Base-by-base conservation (phyloP, 2,797 vertebrate genomes). In the Hapalemur alaotrensis region DNA sequence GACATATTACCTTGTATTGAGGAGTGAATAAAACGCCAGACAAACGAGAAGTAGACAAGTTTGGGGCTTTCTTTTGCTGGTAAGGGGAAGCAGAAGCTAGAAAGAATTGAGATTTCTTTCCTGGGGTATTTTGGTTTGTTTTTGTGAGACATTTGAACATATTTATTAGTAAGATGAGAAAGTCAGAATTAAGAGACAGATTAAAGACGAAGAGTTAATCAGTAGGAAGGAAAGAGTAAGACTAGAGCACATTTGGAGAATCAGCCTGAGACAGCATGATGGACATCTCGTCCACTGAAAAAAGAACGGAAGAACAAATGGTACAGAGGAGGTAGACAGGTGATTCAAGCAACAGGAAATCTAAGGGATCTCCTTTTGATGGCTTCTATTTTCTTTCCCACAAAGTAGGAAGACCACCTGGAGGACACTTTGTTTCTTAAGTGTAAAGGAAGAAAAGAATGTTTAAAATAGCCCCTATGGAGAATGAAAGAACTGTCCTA, bases 381-480 rank as follows among this genome's bases (percentile, higher is more conserved):
- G 59, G 80, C 35, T 93, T 91, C 63, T 91, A 65, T 91, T 93
- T 95, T 93, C 81, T 93, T 95, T 93, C 81, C 93, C 84, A 82
- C 0, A 10, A 92, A 92, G 75, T 6, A 67, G 72, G 63, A 93
- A 90, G 52, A 79, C 63, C 93, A 97, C 78, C 54, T 93, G 92
- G 67, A 75, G 30, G 38, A 89, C 1, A 83, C n/a, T 86, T 76
- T 84, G 67, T 54, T 94, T 91, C 89, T 67, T 50, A 90, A 82
- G 17, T 72, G 92, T 89, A 91, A 90, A 89, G 59, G 54, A 94
- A 87, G 48, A 63, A 80, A 93, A 75, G 28, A 81, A 83, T 9
- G 28, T 75, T 90, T 93, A 80, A 92, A 95, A 95, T 15, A 89
- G 72, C n/a, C n/a, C 20, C 35, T 81, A 12, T 25, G 2, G 15